Base-by-base conservation (phyloP, 1,140 invertebrate genomes). In the Reticulitermes speratus region DNA sequence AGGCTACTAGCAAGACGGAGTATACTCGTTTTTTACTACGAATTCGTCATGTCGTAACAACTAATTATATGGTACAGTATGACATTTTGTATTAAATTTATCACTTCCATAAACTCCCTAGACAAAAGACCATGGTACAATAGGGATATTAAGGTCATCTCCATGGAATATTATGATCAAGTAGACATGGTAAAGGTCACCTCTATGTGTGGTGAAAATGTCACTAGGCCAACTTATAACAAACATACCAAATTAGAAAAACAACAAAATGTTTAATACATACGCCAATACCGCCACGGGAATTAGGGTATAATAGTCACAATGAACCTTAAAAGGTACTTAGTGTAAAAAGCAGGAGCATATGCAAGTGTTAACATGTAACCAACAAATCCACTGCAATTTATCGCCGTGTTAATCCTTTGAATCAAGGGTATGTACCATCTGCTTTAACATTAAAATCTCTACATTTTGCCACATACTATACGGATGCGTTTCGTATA, bases 111-210 rank as follows among this genome's bases (percentile, higher is more conserved):
- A 8, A 30, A 9, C 19, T 65, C 11, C 14, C 65, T 12, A n/a
- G 65, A 75, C 65, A 75, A 75, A 75, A 75, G 65, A 8, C n/a
- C 25, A 75, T n/a, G 38, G n/a, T 75, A 75, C n/a, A 75, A 75
- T 75, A 30, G 9, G n/a, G 25, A 30, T 5, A 30, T 75, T 75
- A 75, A 30, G 65, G 65, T 75, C n/a, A 75, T 75, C 65, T 75
- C 25, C 65, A 75, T 30, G 25, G 0, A n/a, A 75, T 75, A 75
- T 75, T 75, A 9, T 75, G 9, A 6, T 30, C 65, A 30, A 75
- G 16, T n/a, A 6, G 59, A 75, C 7, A 30, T 8, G n/a, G 9
- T n/a, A 14, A 75, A 75, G n/a, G 65, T 9, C 9, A 75, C 9
- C 65, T n/a, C 9, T 16, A 30, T 9, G 2, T 9, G 6, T 65